Base-by-base conservation (phyloP, 1,140 invertebrate genomes). In the Pseudomyrmex concolor region DNA sequence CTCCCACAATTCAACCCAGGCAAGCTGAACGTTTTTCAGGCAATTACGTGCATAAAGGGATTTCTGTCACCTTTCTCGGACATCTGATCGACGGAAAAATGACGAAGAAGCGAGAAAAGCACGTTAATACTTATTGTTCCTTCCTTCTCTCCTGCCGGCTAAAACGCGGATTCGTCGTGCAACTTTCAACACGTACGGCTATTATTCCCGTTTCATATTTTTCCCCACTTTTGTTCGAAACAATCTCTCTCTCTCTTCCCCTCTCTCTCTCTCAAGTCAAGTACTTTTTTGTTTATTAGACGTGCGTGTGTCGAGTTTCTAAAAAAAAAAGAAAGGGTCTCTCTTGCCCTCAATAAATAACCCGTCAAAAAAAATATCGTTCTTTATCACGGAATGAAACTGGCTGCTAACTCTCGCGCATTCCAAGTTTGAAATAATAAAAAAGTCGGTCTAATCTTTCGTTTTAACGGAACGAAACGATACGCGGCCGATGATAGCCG, bases 61-160 rank as follows among this genome's bases (percentile, higher is more conserved):
- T 90, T 91, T 91, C 86, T 91, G 86, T 94, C 93, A 93, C 93
- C 93, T 93, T 91, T 92, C 91, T 87, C 86, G 90, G 87, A 91
- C 91, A 92, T 91, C 92, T 94, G 91, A 91, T 93, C 89, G 89
- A 90, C 80, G 86, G 82, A 84, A 88, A 89, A 90, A 86, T 5
- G 89, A 91, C 57, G 91, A 90, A 84, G 90, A 91, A 93, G 91
- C 83, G 91, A 91, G 88, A 94, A 92, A 71, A 91, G 85, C 77
- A 89, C 34, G 34, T 93, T 91, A 93, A 92, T 90, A 90, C 73
- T 85, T 88, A 85, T 89, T 84, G 83, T 74, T 87, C 84, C 86
- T 87, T 88, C 87, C 71, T 86, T 86, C 87, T 89, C 82, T 76
- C 50, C 70, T 70, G 72, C n/a, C 43, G 43, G n/a, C 34, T 55